Evolutionary conservation across 1,140 invertebrate species (phyloP).

Genomic region (Pteromalus puparum): DNA sequence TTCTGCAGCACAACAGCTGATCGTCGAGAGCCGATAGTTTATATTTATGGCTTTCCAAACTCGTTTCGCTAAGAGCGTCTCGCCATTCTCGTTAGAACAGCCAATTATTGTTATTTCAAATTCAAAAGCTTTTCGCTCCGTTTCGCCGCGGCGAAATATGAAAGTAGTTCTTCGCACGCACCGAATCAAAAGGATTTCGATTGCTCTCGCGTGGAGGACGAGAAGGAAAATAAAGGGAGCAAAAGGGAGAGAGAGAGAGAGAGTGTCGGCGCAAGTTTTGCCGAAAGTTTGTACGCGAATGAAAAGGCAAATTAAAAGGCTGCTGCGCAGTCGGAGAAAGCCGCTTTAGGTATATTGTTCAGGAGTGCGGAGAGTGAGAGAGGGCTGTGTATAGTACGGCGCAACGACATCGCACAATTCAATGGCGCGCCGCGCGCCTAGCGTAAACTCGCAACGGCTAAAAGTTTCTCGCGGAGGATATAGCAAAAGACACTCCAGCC

Average conservation of each 20-base stretch:
- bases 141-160: no score
- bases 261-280: constrained; percentile 19
- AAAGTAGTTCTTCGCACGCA: background rate
- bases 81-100: background rate
- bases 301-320: constrained; percentile 29
- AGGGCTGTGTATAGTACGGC: no score
- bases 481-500: constrained; percentile 16
- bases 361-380: background rate
- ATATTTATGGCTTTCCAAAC: background rate
- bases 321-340: constrained; percentile 2
- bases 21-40: background rate
- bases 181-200: constrained; percentile 2
- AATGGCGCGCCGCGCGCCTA: background rate
- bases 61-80: background rate
- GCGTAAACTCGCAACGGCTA: background rate
- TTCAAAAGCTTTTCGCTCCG: background rate
- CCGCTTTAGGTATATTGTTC: background rate
- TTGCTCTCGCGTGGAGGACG: background rate
- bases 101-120: background rate
- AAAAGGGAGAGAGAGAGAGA: background rate
- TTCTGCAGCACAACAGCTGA: background rate
- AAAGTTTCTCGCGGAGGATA: constrained; percentile 11
- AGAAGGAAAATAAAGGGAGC: background rate
- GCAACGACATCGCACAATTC: background rate
- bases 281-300: constrained; percentile 14